These are phyloP conservation scores for Scaeva pyrastri DNA, from an alignment of 2,888 invertebrate genomes.

Conservation along the genomic window DNA sequence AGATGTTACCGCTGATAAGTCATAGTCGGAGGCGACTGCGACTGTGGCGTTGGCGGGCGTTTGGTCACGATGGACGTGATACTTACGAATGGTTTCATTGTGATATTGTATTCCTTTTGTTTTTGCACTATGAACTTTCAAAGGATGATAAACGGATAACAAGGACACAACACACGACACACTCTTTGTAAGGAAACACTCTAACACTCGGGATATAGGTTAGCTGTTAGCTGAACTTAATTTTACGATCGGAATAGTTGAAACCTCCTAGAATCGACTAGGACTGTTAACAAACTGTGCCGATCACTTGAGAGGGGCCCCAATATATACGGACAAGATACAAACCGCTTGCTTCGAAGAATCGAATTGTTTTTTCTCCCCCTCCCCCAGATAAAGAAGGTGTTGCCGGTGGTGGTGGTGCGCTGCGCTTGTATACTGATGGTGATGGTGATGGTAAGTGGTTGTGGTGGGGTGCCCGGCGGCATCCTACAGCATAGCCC, in stretches of 20 bases:
- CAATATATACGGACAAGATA: conserved; percentile 82
- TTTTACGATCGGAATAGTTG: conserved; percentile 77
- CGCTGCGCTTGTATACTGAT: not conserved
- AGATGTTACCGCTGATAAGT: conserved; percentile 25
- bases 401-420: conserved; percentile 47
- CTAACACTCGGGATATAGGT: conserved; percentile 60
- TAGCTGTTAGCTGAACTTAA: conserved; percentile 31
- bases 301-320: conserved; percentile 81
- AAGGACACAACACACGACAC: conserved; percentile 78
- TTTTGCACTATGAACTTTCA: not conserved
- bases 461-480: conserved; percentile 39
- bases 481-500: conserved; percentile 51
- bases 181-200: conserved; percentile 68
- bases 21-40: not conserved
- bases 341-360: conserved; percentile 57
- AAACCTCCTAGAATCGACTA: conserved; percentile 84
- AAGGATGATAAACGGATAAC: conserved; percentile 56
- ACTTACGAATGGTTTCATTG: conserved; percentile 84
- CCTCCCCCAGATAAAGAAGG: conserved; percentile 66
- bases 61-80: conserved; percentile 47
- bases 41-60: no score
- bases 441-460: conserved; percentile 20
- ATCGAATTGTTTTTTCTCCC: conserved; percentile 63
- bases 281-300: conserved; percentile 85
- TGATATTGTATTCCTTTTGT: conserved; percentile 60